Evolutionary conservation across 2,113 vertebrate genomes (phyloP), one percentile per base, ranked within the genome.

Genomic region (Mesembrinibis cayennensis): DNA sequence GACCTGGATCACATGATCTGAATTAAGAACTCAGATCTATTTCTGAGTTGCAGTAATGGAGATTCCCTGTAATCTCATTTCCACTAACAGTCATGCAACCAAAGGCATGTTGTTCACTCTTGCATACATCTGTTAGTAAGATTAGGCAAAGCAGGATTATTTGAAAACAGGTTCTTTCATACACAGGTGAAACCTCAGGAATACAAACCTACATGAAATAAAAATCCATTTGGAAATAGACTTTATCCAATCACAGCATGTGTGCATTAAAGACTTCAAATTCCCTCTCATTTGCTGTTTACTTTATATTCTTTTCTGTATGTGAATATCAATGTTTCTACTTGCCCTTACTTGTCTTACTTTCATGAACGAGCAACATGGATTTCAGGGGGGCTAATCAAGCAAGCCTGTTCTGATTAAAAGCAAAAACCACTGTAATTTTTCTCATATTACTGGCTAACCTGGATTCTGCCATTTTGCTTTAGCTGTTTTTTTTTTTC

Each of bases 1-100:
- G 27, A 66, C 3, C 7, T 56, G 30, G 27, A 27, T 78, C 23
- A 21, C 8, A n/a, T 0, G 0, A 19, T 34, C 30, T 72, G 38
- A 80, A 67, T 34, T 0, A 71, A 84, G 38, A 69, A 21, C 32
- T 70, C 32, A 15, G 34, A 82, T 79, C 20, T 4, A 44, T 49
- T 90, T 73, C 34, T 16, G 42, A 71, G 52, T n/a, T 82, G 12
- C 3, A 22, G 7, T 47, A 74, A 12, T 36, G 30, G 34, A 74
- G 40, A 71, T 71, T 67, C 17, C 25, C 23, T 25, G 8, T 58
- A 70, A 52, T 22, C 5, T 47, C 26, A 13, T 79, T 82, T 47
- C 14, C 18, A 30, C 7, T 59, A 50, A 20, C 4, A 78, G n/a
- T 40, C 25, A 27, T 17, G 42, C 5, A 69, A 53, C 4, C 13